phyloP scores from a whole-genome alignment of 2,113 vertebrate species.

The Noturus placidus region DNA sequence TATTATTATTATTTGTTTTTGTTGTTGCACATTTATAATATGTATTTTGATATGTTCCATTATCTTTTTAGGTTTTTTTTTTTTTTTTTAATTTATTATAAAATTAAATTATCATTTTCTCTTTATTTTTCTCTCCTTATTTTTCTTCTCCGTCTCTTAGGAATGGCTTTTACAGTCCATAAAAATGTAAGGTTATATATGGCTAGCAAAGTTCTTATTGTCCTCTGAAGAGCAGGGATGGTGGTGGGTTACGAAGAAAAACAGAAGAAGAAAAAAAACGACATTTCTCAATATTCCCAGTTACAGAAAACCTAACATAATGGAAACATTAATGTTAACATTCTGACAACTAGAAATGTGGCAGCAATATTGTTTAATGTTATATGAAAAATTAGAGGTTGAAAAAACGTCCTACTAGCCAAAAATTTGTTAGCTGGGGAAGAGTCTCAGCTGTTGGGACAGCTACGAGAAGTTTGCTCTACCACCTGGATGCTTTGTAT shows the following conservation, averaged over 20 bases:
- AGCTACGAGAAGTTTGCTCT: neutral
- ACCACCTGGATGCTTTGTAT: constrained; percentile 1
- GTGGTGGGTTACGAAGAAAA: neutral
- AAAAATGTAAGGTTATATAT: neutral
- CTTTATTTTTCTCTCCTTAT: neutral
- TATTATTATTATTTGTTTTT: neutral
- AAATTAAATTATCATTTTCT: no score
- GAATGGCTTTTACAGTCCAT: constrained; percentile 12
- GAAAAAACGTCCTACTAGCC: neutral
- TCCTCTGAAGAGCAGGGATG: neutral
- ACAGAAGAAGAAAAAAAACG: neutral
- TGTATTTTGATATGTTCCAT: neutral
- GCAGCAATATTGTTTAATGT: neutral
- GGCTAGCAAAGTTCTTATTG: constrained; percentile 12
- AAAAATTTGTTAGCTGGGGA: neutral
- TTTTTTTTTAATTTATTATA: neutral
- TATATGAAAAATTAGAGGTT: no score
- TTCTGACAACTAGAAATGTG: neutral
- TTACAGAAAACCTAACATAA: neutral
- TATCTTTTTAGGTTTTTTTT: neutral
- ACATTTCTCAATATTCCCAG: neutral
- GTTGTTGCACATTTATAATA: neutral
- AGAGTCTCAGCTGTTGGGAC: neutral
- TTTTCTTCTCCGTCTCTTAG: neutral
- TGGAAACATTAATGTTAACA: neutral